A percentile compares a stretch with the other conserved stretches of the same genome.
phyloP scores from a whole-genome alignment of 2,113 vertebrate species.

The Opisthocomus hoazin region DNA sequence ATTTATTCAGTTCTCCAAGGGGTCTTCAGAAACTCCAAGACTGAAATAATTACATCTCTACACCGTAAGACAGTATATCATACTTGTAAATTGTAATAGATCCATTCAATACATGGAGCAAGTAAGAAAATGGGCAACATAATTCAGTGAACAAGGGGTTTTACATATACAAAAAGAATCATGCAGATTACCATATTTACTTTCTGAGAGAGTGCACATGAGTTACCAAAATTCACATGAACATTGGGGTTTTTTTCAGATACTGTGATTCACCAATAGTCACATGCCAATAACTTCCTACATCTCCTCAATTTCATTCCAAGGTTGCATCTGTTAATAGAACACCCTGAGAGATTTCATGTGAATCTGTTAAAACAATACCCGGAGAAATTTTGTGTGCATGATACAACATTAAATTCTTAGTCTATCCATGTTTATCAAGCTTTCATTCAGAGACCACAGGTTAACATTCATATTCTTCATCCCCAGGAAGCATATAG shows the following conservation, averaged over 20 bases:
- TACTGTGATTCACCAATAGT: neutral
- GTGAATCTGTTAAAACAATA: neutral
- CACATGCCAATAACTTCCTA: neutral
- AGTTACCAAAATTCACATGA: neutral
- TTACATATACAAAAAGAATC: neutral
- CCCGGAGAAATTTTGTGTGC: neutral
- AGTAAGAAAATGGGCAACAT: neutral
- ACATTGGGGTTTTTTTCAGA: accelerated
- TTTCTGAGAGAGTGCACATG: neutral
- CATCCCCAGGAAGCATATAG: neutral
- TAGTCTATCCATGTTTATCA: neutral
- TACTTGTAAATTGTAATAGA: neutral
- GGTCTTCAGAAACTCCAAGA: neutral
- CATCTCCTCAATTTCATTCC: neutral
- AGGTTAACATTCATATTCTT: neutral
- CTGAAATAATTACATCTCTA: neutral
- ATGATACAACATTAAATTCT: neutral
- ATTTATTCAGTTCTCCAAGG: neutral
- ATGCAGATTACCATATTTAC: neutral
- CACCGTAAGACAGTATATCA: neutral
- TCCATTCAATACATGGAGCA: neutral
- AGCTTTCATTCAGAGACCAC: neutral
- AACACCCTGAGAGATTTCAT: neutral
- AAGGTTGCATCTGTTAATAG: neutral
- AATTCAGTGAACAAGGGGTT: accelerated